Evolutionary conservation across 92 coral and sea anemone species (phyloP).

Genomic region (Ricordea florida): DNA sequence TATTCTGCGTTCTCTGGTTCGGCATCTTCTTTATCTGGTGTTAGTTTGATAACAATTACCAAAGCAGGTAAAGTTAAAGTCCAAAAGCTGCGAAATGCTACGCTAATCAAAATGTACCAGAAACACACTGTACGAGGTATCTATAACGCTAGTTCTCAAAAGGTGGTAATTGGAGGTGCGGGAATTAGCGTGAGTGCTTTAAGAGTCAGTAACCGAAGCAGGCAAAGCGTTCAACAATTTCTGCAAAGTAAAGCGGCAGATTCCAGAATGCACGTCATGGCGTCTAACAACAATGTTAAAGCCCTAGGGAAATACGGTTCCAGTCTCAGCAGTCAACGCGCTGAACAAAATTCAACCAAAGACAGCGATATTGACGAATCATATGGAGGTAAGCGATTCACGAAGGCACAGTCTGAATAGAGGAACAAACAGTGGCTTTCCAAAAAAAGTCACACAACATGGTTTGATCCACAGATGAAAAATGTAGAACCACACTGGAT

Average conservation of each 20-base stretch:
- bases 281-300: constrained; percentile 2
- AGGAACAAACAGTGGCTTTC: background rate
- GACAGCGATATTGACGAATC: constrained; percentile 26
- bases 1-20: constrained; percentile 54
- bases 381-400: constrained; percentile 9
- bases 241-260: constrained; percentile 10
- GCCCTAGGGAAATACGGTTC: constrained; percentile 6
- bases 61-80: constrained; percentile 42
- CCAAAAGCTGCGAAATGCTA: constrained; percentile 13
- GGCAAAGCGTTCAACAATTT: constrained; percentile 22
- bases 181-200: constrained; percentile 31
- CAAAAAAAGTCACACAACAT: too few species aligned
- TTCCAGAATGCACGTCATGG: background rate
- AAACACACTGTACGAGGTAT: constrained; percentile 62
- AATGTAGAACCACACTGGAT: too few species aligned
- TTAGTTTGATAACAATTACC: constrained; percentile 48
- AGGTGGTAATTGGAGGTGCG: constrained; percentile 52
- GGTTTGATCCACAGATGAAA: too few species aligned
- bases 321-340: background rate
- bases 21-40: constrained; percentile 38
- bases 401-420: background rate
- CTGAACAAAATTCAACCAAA: background rate
- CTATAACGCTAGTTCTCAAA: constrained; percentile 21
- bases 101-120: constrained; percentile 37
- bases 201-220: background rate